These are phyloP conservation scores for Acanthurus tractus DNA, from an alignment of 2,797 vertebrate genomes.

Conservation along the genomic window DNA sequence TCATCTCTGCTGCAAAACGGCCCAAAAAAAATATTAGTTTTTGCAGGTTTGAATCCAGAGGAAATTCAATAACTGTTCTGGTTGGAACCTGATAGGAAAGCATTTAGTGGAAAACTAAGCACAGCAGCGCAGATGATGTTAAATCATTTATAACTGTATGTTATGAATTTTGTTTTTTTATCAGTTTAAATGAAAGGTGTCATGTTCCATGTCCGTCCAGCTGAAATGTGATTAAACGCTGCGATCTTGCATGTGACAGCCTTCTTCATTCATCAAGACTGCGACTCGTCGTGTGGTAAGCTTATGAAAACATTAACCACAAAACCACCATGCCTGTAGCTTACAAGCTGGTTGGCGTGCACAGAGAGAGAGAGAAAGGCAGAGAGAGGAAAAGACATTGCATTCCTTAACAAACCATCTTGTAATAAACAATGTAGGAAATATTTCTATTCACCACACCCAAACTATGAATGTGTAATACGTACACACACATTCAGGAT, in stretches of 20 bases:
- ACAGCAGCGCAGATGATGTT: slow-evolving; percentile 7
- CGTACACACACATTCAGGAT: neutral
- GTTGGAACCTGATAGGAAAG: slow-evolving; percentile 7
- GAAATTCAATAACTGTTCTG: slow-evolving; percentile 5
- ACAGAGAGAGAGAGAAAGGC: neutral
- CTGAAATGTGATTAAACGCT: slow-evolving; percentile 20
- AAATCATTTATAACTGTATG: slow-evolving; percentile 36
- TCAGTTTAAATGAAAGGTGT: slow-evolving; percentile 29
- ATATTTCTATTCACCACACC: neutral
- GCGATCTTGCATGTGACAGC: slow-evolving; percentile 12
- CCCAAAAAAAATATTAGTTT: neutral
- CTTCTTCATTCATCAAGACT: slow-evolving; percentile 34
- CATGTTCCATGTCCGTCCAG: slow-evolving; percentile 23
- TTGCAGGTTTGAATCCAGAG: slow-evolving; percentile 1
- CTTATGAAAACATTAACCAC: slow-evolving; percentile 31
- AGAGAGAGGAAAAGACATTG: neutral
- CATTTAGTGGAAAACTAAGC: slow-evolving; percentile 15
- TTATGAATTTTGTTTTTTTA: slow-evolving; percentile 9
- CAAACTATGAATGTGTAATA: neutral
- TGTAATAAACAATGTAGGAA: neutral
- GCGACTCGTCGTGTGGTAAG: slow-evolving; percentile 28
- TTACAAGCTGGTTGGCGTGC: neutral
- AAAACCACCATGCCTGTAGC: slow-evolving; percentile 21
- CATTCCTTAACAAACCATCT: neutral
- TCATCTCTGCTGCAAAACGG: neutral